These are phyloP conservation scores for Erebia ligea DNA, from an alignment of 2,888 invertebrate genomes.

Conservation along the genomic window DNA sequence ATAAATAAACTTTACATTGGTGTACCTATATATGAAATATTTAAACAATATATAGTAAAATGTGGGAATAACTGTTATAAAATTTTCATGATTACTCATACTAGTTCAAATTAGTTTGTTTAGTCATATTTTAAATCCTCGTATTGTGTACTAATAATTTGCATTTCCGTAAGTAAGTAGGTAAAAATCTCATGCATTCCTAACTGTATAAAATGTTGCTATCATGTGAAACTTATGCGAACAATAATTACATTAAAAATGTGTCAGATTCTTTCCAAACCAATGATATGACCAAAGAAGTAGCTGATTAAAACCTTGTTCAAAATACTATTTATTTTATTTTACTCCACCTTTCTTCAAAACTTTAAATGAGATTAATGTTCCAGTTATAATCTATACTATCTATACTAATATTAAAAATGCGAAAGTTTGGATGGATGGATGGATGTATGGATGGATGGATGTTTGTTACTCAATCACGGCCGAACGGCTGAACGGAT, in stretches of 20 bases:
- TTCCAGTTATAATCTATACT: too few species aligned
- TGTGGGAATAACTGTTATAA: conserved; percentile 54
- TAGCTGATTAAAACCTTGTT: conserved; percentile 81
- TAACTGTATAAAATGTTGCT: conserved; percentile 51
- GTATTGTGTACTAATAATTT: conserved; percentile 48
- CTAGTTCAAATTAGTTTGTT: conserved; percentile 73
- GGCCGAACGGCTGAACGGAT: too few species aligned
- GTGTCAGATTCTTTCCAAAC: conserved; percentile 75
- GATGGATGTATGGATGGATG: too few species aligned
- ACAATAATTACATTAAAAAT: conserved; percentile 49
- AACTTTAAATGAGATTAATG: neutral
- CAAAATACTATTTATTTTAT: conserved; percentile 57
- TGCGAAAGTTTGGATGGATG: too few species aligned
- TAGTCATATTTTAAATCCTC: conserved; percentile 55
- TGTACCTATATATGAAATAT: conserved; percentile 53
- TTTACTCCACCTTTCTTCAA: conserved; percentile 32
- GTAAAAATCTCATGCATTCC: conserved; percentile 62
- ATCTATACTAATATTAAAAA: too few species aligned
- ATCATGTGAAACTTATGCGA: conserved; percentile 44
- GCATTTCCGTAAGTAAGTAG: conserved; percentile 58
- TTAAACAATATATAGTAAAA: conserved; percentile 55
- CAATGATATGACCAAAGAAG: conserved; percentile 88
- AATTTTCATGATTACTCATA: conserved; percentile 49
- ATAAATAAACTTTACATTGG: conserved; percentile 47
- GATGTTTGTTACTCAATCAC: too few species aligned